Evolutionary conservation across 1,140 invertebrate species (phyloP).

Genomic region (Melipona quadrifasciata): DNA sequence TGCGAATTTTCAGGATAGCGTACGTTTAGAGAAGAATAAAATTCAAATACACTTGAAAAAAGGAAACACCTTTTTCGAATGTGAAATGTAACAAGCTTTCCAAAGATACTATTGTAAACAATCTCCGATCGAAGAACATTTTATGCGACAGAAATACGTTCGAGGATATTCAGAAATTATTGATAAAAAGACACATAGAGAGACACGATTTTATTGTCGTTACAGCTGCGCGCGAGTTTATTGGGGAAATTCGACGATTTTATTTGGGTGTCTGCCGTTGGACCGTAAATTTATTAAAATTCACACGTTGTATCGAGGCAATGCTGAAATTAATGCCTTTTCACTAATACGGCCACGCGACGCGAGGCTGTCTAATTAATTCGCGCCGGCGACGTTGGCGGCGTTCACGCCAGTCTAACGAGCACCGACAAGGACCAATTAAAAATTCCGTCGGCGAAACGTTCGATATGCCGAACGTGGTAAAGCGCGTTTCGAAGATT

Average conservation of each 20-base stretch:
- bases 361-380: slow-evolving; percentile 7
- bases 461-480: slow-evolving; percentile 29
- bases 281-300: not conserved
- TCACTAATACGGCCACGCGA: not conserved
- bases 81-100: too few species aligned
- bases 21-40: too few species aligned
- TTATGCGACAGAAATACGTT: not conserved
- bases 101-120: too few species aligned
- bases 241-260: not conserved
- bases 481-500: slow-evolving; percentile 13
- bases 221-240: not conserved
- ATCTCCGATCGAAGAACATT: too few species aligned
- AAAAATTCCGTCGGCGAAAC: slow-evolving; percentile 47
- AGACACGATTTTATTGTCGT: not conserved
- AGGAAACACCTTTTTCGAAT: too few species aligned
- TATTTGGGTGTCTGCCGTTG: not conserved
- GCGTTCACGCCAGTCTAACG: not conserved
- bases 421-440: slow-evolving; percentile 43
- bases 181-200: not conserved
- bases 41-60: too few species aligned
- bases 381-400: not conserved
- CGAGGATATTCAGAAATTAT: not conserved
- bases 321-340: not conserved
- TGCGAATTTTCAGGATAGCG: too few species aligned
- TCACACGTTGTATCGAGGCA: not conserved